Evolutionary conservation across 2,797 vertebrate species (phyloP).

Genomic region (Hippoglossus hippoglossus): DNA sequence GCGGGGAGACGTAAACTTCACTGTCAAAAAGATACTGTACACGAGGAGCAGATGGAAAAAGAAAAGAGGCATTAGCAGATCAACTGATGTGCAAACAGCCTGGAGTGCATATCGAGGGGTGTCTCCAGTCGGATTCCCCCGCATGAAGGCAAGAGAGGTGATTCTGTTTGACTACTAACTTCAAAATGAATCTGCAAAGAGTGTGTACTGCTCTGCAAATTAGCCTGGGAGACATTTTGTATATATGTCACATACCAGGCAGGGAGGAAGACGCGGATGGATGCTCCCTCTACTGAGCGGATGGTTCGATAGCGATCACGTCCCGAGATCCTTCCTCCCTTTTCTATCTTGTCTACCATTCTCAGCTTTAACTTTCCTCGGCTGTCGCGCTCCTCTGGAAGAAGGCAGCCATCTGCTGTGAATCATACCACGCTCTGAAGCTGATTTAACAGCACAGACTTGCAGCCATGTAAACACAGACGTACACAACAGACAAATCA

Average conservation of each 20-base stretch:
- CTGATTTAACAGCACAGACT: slow-evolving; percentile 64
- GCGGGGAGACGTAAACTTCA: slow-evolving; percentile 51
- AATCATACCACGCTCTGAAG: slow-evolving; percentile 65
- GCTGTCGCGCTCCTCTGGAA: slow-evolving; percentile 62
- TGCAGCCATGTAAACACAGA: slow-evolving; percentile 65
- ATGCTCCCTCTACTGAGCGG: slow-evolving; percentile 63
- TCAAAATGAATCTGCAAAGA: slow-evolving; percentile 71
- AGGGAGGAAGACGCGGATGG: slow-evolving; percentile 60
- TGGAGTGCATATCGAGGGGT: slow-evolving; percentile 51
- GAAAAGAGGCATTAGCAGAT: slow-evolving; percentile 52
- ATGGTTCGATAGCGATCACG: slow-evolving; percentile 72
- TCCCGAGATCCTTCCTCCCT: slow-evolving; percentile 43
- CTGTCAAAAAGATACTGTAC: slow-evolving; percentile 36
- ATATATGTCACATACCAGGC: slow-evolving; percentile 70
- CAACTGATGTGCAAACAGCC: slow-evolving; percentile 61
- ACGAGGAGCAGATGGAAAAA: slow-evolving; percentile 33
- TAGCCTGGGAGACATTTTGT: slow-evolving; percentile 71
- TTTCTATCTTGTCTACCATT: slow-evolving; percentile 60
- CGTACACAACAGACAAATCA: slow-evolving; percentile 56
- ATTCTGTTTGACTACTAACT: slow-evolving; percentile 76
- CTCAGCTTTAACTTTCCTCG: slow-evolving; percentile 68
- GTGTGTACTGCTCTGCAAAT: slow-evolving; percentile 58
- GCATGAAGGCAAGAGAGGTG: slow-evolving; percentile 47
- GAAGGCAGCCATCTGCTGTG: slow-evolving; percentile 74
- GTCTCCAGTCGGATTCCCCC: slow-evolving; percentile 54